Base-by-base conservation (phyloP, 2,888 invertebrate genomes). In the Brenthis ino region DNA sequence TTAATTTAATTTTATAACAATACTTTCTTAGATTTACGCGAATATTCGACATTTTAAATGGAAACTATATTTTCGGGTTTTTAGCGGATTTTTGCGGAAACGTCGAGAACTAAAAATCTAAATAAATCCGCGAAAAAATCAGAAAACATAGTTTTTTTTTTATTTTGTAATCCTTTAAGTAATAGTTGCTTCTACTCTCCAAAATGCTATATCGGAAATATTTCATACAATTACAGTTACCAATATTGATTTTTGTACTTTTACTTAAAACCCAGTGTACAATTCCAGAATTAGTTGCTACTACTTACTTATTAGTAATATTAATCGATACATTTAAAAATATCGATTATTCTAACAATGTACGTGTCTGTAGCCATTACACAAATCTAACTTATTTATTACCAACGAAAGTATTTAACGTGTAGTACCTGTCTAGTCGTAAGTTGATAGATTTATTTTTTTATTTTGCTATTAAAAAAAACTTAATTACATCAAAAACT, bases 351-450 rank as follows among this genome's bases (percentile, higher is more conserved):
- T 53, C 20, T 37, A 12, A 20, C 33, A 37, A 53, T 51, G n/a
- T 51, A 61, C 0, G 6, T 16, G 50, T 37, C 28, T 33, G 20
- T 63, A 63, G 61, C 61, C 61, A 65, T 69, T 76, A 16, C 51
- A 51, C 16, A 51, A 51, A 77, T 11, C 20, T 48, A 60, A 78
- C 71, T 79, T 78, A 76, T 76, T 74, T 75, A 76, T 75, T 76
- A 74, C 73, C 77, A 77, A 76, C 77, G 82, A 85, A 90, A 93
- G 91, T 93, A 93, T 93, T 92, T 81, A 79, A 83, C 90, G 88
- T 89, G 87, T 82, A 86, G 91, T 91, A 91, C 92, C 91, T 92
- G 92, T 89, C 88, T 92, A 92, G 91, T 90, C 88, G 77, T 91
- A 92, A 91, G 90, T 76, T 79, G 79, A 77, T 81, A 79, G 76